Percentiles rank a stretch among this genome's conserved stretches.
Conservation (phyloP, 64 coral and sea anemone genomes). For the Catalaphyllia jardinei region DNA sequence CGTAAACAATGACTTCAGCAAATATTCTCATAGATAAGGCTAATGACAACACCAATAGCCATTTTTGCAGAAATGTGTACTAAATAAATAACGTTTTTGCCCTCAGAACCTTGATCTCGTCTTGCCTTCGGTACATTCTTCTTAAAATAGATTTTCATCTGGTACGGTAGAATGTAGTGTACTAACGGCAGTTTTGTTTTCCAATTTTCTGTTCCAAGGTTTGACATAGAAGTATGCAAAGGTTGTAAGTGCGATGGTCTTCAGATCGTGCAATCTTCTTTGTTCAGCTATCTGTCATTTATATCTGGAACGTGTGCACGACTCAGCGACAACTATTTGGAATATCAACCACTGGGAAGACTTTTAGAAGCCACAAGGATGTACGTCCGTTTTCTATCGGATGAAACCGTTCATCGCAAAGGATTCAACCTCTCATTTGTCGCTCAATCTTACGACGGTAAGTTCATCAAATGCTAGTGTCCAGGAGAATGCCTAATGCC, state of each 20-base stretch:
- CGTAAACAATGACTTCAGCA: no score
- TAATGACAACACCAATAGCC: no score
- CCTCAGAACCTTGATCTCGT: no score
- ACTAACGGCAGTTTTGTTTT: not conserved
- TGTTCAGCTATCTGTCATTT: not conserved
- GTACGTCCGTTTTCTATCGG: not conserved
- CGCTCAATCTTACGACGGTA: not conserved
- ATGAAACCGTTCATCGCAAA: not conserved
- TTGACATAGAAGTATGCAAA: not conserved
- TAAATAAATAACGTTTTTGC: no score
- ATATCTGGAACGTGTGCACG: not conserved
- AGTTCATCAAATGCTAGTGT: not conserved
- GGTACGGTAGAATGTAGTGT: no score
- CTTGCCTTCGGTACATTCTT: no score
- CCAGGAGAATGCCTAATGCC: no score
- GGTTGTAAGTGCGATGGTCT: not conserved
- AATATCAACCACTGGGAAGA: no score
- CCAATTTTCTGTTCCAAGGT: not conserved
- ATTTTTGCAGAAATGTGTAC: no score
- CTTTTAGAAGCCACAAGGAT: not conserved
- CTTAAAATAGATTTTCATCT: not conserved
- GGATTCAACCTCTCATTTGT: conserved; percentile 10
- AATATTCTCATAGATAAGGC: no score
- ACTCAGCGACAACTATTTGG: not conserved
- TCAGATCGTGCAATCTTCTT: not conserved